phyloP scores from a whole-genome alignment of 2,797 vertebrate species.

The Chloroceryle inda region DNA sequence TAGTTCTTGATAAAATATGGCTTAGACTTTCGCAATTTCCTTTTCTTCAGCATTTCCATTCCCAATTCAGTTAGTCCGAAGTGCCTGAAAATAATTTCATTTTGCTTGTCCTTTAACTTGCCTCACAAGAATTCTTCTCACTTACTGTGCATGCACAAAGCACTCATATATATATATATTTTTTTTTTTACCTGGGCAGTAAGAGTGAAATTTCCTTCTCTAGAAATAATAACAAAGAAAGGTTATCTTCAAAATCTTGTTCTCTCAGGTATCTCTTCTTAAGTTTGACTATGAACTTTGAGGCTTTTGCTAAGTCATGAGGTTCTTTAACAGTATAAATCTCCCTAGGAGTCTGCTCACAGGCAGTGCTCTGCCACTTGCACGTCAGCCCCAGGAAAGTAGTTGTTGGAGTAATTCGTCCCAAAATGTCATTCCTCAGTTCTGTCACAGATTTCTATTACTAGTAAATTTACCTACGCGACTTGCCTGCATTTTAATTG shows the following conservation, averaged over 20 bases:
- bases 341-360: neutral
- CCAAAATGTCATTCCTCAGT: neutral
- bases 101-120: constrained; percentile 2
- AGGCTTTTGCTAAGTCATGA: neutral
- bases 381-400: neutral
- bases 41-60: constrained; percentile 19
- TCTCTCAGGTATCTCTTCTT: neutral
- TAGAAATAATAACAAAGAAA: constrained; percentile 3
- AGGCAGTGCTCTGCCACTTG: neutral
- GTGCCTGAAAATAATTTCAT: neutral
- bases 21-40: neutral
- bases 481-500: neutral
- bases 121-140: neutral
- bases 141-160: neutral
- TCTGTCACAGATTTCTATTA: neutral
- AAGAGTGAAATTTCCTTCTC: neutral
- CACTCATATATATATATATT: neutral
- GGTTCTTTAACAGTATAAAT: neutral
- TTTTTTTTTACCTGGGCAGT: neutral
- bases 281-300: neutral
- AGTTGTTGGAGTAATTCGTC: neutral
- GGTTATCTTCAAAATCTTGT: neutral
- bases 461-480: neutral
- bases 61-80: neutral
- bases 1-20: neutral